Conservation (phyloP, 2,797 vertebrate species). For the Lerista edwardsae region DNA sequence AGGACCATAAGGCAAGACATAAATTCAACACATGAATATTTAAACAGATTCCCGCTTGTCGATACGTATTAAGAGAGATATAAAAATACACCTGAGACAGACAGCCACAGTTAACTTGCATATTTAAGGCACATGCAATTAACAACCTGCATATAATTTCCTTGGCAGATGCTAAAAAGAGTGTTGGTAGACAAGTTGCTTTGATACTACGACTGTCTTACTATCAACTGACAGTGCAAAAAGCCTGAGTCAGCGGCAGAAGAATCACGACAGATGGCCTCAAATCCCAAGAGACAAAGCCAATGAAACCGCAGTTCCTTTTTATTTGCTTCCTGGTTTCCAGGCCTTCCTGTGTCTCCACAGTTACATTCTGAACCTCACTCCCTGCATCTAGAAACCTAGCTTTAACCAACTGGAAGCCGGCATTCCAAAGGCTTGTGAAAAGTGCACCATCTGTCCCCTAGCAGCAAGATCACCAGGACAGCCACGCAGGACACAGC, state of each 20-base stretch:
- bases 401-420: background rate
- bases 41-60: background rate
- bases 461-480: background rate
- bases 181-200: background rate
- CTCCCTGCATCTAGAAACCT: background rate
- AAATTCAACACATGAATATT: background rate
- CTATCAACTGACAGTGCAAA: background rate
- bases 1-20: background rate
- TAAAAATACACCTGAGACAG: slow-evolving; percentile 22
- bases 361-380: background rate
- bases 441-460: background rate
- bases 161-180: slow-evolving; percentile 24
- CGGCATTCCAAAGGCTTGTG: background rate
- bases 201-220: background rate
- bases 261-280: slow-evolving; percentile 11
- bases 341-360: background rate
- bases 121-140: slow-evolving; percentile 31
- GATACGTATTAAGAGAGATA: slow-evolving; percentile 22
- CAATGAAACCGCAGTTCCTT: background rate
- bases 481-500: background rate
- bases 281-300: background rate
- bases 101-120: background rate
- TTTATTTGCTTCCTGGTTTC: background rate
- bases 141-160: slow-evolving; percentile 30
- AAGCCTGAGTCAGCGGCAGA: slow-evolving; percentile 22